Evolutionary conservation across 2,113 vertebrate genomes (phyloP).

Genomic region (Dromas ardeola): DNA sequence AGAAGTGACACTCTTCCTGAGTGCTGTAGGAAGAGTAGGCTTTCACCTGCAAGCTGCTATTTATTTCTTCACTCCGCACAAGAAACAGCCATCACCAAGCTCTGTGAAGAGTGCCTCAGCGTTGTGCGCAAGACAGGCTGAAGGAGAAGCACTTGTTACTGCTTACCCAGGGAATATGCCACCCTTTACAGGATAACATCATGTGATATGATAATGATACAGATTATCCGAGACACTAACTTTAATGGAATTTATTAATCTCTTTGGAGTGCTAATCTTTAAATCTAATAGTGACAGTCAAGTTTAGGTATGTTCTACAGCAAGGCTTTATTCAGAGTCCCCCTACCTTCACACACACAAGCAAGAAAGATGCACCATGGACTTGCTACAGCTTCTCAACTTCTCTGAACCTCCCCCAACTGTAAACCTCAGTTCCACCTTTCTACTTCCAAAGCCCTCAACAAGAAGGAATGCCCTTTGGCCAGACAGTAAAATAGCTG

Average conservation of each 20-base stretch:
- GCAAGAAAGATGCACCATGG: background rate
- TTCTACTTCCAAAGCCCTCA: background rate
- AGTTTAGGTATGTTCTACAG: background rate
- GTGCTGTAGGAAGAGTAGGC: background rate
- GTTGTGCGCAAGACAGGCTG: background rate
- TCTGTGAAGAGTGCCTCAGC: background rate
- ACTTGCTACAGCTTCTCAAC: background rate
- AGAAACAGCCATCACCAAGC: background rate
- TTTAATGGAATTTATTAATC: background rate
- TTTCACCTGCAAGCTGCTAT: slow-evolving; percentile 11
- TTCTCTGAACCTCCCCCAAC: background rate
- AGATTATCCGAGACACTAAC: background rate
- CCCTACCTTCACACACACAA: background rate
- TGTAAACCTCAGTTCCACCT: background rate
- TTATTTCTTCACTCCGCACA: background rate
- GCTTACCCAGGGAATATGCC: background rate
- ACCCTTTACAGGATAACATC: background rate
- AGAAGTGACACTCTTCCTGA: background rate
- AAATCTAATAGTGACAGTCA: background rate
- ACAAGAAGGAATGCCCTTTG: background rate
- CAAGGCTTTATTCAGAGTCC: background rate
- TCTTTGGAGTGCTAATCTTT: background rate
- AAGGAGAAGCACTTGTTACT: background rate
- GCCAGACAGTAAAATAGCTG: background rate
- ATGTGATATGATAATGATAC: background rate